These are phyloP conservation scores for Atherix ibis DNA, from an alignment of 2,888 invertebrate genomes.

Conservation along the genomic window DNA sequence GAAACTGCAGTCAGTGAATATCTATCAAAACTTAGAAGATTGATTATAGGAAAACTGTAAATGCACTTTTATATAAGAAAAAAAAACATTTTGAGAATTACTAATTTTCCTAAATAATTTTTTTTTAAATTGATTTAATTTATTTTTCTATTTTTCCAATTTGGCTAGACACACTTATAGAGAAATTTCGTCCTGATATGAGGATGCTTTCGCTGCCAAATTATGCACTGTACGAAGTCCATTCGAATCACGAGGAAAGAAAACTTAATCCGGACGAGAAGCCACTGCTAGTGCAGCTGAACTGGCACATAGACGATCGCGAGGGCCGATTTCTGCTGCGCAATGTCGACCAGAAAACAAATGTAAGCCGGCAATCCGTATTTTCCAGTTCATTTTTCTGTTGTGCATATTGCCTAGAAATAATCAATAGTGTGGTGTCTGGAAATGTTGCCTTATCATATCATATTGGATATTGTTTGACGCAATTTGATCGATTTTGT, in stretches of 20 bases:
- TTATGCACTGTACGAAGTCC: slow-evolving; percentile 58
- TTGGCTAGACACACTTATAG: slow-evolving; percentile 67
- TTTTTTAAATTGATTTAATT: neutral
- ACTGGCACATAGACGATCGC: slow-evolving; percentile 98
- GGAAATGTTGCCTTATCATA: too few species aligned
- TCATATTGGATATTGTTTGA: too few species aligned
- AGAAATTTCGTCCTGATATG: slow-evolving; percentile 99
- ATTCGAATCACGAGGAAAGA: slow-evolving; percentile 72
- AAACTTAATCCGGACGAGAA: slow-evolving; percentile 81
- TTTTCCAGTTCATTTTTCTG: too few species aligned
- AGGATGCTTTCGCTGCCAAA: slow-evolving; percentile 73
- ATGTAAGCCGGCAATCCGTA: slow-evolving; percentile 20
- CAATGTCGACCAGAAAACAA: slow-evolving; percentile 71
- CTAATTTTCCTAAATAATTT: too few species aligned
- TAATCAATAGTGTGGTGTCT: too few species aligned
- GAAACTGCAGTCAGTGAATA: too few species aligned
- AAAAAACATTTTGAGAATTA: too few species aligned
- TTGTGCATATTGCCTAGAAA: too few species aligned
- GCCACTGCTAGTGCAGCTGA: slow-evolving; percentile 89
- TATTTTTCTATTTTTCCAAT: neutral
- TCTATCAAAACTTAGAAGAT: too few species aligned
- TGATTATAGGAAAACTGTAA: neutral
- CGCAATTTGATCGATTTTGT: slow-evolving; percentile 3
- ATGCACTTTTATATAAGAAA: too few species aligned
- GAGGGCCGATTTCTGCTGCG: slow-evolving; percentile 93